Conservation (phyloP, 2,888 invertebrate species). For the Dysmachus trigonus region DNA sequence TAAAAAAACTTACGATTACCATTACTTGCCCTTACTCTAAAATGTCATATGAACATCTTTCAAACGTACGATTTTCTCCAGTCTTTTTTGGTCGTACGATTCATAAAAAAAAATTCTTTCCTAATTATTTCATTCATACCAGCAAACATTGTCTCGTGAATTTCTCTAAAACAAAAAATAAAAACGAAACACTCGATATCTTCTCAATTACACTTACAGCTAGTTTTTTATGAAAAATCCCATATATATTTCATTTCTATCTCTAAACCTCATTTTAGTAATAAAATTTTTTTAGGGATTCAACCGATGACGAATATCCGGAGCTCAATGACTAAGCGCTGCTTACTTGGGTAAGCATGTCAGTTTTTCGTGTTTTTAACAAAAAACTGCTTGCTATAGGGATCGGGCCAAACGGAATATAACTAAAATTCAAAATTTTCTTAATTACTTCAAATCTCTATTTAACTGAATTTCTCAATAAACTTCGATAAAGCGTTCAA, state of each 20-base stretch:
- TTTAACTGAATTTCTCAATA: not conserved
- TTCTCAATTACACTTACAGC: not conserved
- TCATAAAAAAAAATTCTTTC: not conserved
- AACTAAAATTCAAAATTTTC: not conserved
- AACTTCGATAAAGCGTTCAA: not conserved
- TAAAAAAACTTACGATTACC: not conserved
- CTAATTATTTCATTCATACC: not conserved
- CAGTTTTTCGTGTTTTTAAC: not conserved
- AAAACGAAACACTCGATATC: not conserved
- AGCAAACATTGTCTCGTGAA: not conserved
- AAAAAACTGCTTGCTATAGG: not conserved
- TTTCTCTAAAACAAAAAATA: not conserved
- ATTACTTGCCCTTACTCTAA: not conserved
- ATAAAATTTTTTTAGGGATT: not conserved
- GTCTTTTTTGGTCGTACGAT: not conserved
- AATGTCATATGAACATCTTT: not conserved
- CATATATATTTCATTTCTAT: not conserved
- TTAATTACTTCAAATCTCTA: not conserved
- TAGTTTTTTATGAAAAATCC: not conserved
- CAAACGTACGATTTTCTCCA: not conserved
- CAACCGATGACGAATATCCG: not conserved
- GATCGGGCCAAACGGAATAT: not conserved
- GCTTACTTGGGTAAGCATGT: not conserved
- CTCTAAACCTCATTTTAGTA: not conserved
- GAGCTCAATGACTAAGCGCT: not conserved